Conservation (phyloP, 2,113 vertebrate species). For the sheep (Ovis aries) region DNA sequence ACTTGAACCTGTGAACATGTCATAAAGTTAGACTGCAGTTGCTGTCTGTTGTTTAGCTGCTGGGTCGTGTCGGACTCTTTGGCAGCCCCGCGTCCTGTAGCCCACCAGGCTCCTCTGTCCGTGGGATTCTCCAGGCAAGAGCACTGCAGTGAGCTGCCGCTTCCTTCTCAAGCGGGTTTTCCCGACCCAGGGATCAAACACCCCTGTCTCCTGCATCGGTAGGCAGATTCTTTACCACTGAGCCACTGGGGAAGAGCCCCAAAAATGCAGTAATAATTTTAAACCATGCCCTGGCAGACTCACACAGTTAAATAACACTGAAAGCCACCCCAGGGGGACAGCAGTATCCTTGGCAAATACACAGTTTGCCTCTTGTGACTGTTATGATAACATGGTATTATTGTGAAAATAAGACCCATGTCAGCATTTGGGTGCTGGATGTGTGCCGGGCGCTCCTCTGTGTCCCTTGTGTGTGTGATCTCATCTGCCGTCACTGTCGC, state of each 20-base stretch:
- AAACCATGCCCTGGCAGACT: constrained; percentile 11
- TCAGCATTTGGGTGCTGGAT: neutral
- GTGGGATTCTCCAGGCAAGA: neutral
- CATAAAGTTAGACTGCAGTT: neutral
- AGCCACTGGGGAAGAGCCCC: neutral
- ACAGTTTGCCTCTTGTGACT: neutral
- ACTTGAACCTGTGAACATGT: neutral
- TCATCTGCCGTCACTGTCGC: neutral
- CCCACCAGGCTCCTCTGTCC: neutral
- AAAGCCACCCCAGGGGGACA: neutral
- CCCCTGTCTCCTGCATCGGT: neutral
- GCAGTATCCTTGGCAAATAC: neutral
- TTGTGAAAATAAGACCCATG: neutral
- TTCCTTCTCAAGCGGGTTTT: neutral
- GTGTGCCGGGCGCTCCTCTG: neutral
- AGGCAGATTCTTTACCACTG: neutral
- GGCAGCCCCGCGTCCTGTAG: neutral
- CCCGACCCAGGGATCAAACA: neutral
- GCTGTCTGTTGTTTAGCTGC: neutral
- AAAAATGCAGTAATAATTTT: constrained; percentile 14
- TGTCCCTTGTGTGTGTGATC: neutral
- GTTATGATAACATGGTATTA: neutral
- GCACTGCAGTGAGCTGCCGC: neutral
- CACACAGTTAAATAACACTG: neutral
- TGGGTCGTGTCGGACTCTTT: neutral